Conservation (phyloP, 2,888 invertebrate species). For the Cryptocephalus moraei region DNA sequence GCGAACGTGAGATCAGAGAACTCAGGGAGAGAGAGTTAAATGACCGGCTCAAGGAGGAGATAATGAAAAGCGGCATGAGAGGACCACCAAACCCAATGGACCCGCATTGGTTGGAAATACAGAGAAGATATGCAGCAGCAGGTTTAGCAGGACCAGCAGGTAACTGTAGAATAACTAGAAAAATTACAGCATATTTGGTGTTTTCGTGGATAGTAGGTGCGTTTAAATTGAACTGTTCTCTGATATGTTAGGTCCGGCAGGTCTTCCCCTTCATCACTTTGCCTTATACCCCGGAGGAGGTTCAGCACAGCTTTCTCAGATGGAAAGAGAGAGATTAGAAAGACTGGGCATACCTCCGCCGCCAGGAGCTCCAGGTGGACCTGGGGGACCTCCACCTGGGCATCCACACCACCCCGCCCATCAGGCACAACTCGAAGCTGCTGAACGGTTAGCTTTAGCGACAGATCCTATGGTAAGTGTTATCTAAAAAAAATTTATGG, state of each 20-base stretch:
- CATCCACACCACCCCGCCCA: constrained; percentile 44
- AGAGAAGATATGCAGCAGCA: constrained; percentile 50
- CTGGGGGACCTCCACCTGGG: constrained; percentile 45
- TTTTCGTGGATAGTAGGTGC: background rate
- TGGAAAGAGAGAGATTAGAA: constrained; percentile 82
- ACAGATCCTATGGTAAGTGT: constrained; percentile 76
- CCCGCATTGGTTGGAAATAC: constrained; percentile 81
- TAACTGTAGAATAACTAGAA: constrained; percentile 5
- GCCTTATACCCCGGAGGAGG: constrained; percentile 66
- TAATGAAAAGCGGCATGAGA: constrained; percentile 55
- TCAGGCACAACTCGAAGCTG: constrained; percentile 56
- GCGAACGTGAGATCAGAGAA: constrained; percentile 72
- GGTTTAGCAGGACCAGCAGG: constrained; percentile 37
- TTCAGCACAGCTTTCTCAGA: constrained; percentile 56
- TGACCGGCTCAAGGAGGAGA: constrained; percentile 80
- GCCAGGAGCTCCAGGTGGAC: constrained; percentile 43
- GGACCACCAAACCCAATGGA: constrained; percentile 45
- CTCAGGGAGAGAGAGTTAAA: constrained; percentile 69
- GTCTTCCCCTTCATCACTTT: constrained; percentile 59
- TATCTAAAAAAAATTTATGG: background rate
- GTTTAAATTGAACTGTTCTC: background rate
- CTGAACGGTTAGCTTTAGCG: constrained; percentile 72
- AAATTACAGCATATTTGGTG: too few relatives aligned
- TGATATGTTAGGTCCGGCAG: constrained; percentile 21
- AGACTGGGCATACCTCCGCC: constrained; percentile 67